A percentile compares a stretch with the other conserved stretches of the same genome.
phyloP scores from a whole-genome alignment of 2,888 invertebrate species.

The Mellilla xanthometata region DNA sequence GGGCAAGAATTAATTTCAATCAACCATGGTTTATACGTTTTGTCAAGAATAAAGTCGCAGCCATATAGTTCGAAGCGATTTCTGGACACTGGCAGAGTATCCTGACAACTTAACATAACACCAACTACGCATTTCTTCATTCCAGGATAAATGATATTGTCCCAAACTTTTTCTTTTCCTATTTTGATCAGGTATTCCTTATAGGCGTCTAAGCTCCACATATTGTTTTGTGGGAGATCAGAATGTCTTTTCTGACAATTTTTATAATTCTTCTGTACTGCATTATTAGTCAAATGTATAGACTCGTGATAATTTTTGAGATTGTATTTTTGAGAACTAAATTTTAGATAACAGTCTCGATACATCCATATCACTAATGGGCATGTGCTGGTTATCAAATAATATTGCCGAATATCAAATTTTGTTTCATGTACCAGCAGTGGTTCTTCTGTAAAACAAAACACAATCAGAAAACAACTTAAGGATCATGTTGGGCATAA shows the following conservation, averaged over 20 bases:
- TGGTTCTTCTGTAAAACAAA: conserved; percentile 86
- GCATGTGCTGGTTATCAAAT: conserved; percentile 89
- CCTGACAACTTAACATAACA: conserved; percentile 90
- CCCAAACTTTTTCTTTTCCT: conserved; percentile 85
- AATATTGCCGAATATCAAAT: conserved; percentile 96
- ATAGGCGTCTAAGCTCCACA: conserved; percentile 92
- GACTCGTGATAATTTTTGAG: conserved; percentile 91
- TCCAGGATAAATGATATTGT: conserved; percentile 89
- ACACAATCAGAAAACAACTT: no score
- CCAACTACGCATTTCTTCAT: conserved; percentile 92
- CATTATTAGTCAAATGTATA: conserved; percentile 94
- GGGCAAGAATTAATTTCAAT: conserved; percentile 97
- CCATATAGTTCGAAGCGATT: conserved; percentile 95
- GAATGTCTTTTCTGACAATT: conserved; percentile 77
- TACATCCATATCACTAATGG: conserved; percentile 94
- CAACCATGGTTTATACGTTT: conserved; percentile 92
- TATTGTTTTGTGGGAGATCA: conserved; percentile 88
- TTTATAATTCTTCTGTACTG: conserved; percentile 90
- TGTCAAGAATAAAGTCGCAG: conserved; percentile 95
- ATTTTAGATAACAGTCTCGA: conserved; percentile 91
- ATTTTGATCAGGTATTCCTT: conserved; percentile 82
- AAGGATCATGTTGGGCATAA: no score
- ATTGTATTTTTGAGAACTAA: conserved; percentile 92
- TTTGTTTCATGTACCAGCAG: conserved; percentile 92
- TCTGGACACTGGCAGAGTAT: conserved; percentile 85